Percentiles rank a stretch among this genome's conserved stretches.
These are phyloP conservation scores for Tupaia chinensis DNA, from an alignment of 2,113 vertebrate species.

Conservation along the genomic window DNA sequence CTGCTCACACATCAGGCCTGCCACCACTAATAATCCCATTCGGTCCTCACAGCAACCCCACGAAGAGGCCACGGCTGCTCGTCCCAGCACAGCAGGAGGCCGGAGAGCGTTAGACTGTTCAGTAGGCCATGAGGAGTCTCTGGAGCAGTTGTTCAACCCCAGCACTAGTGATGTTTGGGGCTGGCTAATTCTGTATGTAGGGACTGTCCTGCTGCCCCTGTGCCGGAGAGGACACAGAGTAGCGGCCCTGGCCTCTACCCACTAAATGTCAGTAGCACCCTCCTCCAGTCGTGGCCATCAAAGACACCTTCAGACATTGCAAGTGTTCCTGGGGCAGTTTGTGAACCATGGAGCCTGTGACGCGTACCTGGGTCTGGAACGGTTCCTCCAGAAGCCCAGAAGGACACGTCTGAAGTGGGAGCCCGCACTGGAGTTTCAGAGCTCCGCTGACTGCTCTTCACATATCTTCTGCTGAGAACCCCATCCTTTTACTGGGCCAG, in stretches of 20 bases:
- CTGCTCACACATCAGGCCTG: too few species aligned
- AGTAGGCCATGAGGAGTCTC: not conserved
- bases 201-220: too few species aligned
- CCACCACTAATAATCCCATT: not conserved
- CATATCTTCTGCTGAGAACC: not conserved
- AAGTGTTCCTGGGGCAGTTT: not conserved
- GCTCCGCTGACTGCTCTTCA: not conserved
- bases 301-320: not conserved
- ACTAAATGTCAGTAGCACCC: too few species aligned
- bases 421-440: not conserved
- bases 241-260: too few species aligned
- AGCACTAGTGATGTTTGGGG: not conserved
- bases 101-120: not conserved
- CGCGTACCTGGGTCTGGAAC: not conserved
- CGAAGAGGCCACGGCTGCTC: not conserved
- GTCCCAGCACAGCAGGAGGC: too few species aligned
- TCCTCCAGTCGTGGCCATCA: not conserved
- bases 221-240: too few species aligned
- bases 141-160: not conserved
- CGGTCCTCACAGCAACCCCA: not conserved
- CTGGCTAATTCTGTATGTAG: not conserved
- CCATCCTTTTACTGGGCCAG: not conserved
- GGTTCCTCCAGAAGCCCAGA: not conserved
- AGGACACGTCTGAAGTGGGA: not conserved
- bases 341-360: not conserved